phyloP scores from a whole-genome alignment of 2,113 vertebrate genomes.

The Mesocricetus auratus region DNA sequence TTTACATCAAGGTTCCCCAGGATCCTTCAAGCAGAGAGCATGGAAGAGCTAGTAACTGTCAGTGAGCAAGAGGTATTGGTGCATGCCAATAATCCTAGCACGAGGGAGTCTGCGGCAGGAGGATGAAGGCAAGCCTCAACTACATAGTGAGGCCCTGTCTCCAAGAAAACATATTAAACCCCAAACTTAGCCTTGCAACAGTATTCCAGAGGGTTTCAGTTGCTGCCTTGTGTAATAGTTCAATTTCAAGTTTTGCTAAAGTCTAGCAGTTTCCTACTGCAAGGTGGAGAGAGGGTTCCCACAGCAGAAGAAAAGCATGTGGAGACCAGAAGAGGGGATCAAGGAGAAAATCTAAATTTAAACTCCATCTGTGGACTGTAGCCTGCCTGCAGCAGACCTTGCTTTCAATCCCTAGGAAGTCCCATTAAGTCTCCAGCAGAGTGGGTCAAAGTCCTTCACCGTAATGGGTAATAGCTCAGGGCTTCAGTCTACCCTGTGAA shows the following conservation, averaged over 20 bases:
- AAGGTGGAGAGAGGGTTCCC: slow-evolving; percentile 6
- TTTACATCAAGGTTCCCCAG: not conserved
- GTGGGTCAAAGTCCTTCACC: not conserved
- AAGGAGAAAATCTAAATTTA: slow-evolving; percentile 17
- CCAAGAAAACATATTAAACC: not conserved
- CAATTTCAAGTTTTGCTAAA: slow-evolving; percentile 18
- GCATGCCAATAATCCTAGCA: not conserved
- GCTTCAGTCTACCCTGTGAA: not conserved
- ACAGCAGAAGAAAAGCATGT: slow-evolving; percentile 12
- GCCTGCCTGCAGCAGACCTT: not conserved
- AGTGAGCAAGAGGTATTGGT: too few species aligned
- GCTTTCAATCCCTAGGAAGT: slow-evolving; percentile 25
- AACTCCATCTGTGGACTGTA: not conserved
- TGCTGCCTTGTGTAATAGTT: not conserved
- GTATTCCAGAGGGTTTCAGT: not conserved
- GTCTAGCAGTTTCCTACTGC: slow-evolving; percentile 22
- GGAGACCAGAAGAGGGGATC: slow-evolving; percentile 16
- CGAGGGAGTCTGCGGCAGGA: not conserved
- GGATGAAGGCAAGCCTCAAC: not conserved
- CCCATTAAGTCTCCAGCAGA: not conserved
- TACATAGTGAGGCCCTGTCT: not conserved
- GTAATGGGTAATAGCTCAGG: not conserved
- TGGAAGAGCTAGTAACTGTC: not conserved
- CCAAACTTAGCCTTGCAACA: not conserved
- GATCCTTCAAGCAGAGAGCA: not conserved